Evolutionary conservation across 2,888 invertebrate species (phyloP).

Genomic region (Lycia hirtaria): DNA sequence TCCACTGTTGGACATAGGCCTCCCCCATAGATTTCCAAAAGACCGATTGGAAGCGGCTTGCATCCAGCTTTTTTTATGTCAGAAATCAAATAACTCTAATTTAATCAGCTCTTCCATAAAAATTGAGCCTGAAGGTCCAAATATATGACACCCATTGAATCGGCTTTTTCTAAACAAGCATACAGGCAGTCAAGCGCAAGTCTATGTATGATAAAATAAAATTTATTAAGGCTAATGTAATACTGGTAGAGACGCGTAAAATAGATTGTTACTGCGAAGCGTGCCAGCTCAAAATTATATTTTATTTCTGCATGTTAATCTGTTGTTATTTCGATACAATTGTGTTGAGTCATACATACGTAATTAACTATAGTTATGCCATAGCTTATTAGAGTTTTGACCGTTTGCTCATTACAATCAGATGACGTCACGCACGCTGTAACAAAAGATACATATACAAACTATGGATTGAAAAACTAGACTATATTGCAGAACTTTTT

Average conservation of each 20-base stretch:
- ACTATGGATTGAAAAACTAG: no score
- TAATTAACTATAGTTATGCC: constrained; percentile 54
- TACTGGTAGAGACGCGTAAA: constrained; percentile 24
- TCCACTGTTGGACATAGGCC: no score
- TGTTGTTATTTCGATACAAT: constrained; percentile 60
- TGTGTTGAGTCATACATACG: constrained; percentile 53
- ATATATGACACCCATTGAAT: no score
- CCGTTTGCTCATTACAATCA: constrained; percentile 42
- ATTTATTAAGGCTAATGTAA: constrained; percentile 16
- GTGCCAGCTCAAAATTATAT: constrained; percentile 14
- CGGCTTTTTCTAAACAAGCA: no score
- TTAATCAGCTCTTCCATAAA: no score
- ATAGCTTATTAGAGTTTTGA: constrained; percentile 53
- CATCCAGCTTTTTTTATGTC: constrained; percentile 19
- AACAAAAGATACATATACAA: constrained; percentile 18
- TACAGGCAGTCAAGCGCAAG: no score
- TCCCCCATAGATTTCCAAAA: no score
- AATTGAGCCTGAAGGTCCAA: no score
- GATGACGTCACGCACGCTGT: constrained; percentile 14
- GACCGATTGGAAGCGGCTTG: no score
- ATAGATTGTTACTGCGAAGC: constrained; percentile 17
- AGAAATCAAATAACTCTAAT: no score
- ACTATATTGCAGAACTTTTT: no score
- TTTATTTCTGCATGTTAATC: constrained; percentile 36
- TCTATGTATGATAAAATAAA: constrained; percentile 27